Conservation (phyloP, 2,113 vertebrate species). For the Notarius quadriscutis region DNA sequence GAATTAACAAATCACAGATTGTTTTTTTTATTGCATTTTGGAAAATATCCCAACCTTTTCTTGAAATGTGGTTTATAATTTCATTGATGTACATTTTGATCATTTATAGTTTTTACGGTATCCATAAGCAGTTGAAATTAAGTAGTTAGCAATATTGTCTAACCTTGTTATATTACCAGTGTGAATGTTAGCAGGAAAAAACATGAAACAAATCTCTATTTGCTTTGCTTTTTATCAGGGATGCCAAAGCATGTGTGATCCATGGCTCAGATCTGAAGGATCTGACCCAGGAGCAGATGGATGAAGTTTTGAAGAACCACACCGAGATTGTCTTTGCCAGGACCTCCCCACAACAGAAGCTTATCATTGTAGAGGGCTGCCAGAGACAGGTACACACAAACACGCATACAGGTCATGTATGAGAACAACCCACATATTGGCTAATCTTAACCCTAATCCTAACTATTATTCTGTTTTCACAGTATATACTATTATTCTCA, state of each 20-base stretch:
- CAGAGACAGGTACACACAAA: constrained; percentile 67
- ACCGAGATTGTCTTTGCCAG: constrained; percentile 86
- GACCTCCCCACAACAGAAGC: constrained; percentile 89
- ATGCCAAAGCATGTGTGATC: constrained; percentile 83
- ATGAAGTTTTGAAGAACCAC: constrained; percentile 84
- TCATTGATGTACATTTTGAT: too few species aligned
- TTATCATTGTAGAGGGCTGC: constrained; percentile 83
- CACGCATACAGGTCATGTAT: not conserved
- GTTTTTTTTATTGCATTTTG: too few species aligned
- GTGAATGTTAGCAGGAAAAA: not conserved
- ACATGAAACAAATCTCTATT: not conserved
- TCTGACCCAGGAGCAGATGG: constrained; percentile 79
- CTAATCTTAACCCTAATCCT: not conserved
- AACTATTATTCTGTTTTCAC: not conserved
- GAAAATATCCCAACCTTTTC: too few species aligned
- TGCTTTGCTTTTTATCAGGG: constrained; percentile 62
- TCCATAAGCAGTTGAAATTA: too few species aligned
- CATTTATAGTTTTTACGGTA: too few species aligned
- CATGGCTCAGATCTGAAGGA: constrained; percentile 85
- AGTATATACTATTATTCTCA: not conserved
- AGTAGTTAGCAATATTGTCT: not conserved
- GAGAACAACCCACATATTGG: not conserved
- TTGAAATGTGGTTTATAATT: too few species aligned
- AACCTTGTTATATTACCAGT: not conserved
- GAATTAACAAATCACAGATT: too few species aligned